Conservation (phyloP, 1,140 invertebrate genomes). For the Bombus cullumanus region DNA sequence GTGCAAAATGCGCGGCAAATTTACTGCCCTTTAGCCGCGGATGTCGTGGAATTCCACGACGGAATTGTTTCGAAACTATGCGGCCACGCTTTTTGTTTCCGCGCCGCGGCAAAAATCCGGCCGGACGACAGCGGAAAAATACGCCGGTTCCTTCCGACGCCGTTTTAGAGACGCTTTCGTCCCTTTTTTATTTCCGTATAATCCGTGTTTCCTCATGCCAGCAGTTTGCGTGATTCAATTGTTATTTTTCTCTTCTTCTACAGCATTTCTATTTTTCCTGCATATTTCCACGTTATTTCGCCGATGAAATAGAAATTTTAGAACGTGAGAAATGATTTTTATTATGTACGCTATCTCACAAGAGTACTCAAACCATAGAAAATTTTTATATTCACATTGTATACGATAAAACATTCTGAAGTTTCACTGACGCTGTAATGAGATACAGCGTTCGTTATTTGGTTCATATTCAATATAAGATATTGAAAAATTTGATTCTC, state of each 20-base stretch:
- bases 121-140: slow-evolving; percentile 58
- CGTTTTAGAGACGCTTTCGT: slow-evolving; percentile 40
- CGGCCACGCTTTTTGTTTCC: slow-evolving; percentile 58
- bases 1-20: slow-evolving; percentile 56
- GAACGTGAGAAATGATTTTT: no score
- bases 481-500: not conserved
- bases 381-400: no score
- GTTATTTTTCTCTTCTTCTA: not conserved
- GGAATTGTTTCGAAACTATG: slow-evolving; percentile 70
- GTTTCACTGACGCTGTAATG: no score
- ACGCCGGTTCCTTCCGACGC: slow-evolving; percentile 43
- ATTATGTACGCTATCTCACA: no score
- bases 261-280: not conserved
- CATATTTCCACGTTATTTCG: no score
- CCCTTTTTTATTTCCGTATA: slow-evolving; percentile 25
- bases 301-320: no score
- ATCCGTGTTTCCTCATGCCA: not conserved
- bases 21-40: slow-evolving; percentile 58
- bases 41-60: slow-evolving; percentile 62
- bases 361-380: no score
- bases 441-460: no score
- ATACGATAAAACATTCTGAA: no score
- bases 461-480: not conserved
- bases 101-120: slow-evolving; percentile 48
- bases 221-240: not conserved